Evolutionary conservation across 1,140 invertebrate species (phyloP).

Genomic region (Epicauta chinensis): DNA sequence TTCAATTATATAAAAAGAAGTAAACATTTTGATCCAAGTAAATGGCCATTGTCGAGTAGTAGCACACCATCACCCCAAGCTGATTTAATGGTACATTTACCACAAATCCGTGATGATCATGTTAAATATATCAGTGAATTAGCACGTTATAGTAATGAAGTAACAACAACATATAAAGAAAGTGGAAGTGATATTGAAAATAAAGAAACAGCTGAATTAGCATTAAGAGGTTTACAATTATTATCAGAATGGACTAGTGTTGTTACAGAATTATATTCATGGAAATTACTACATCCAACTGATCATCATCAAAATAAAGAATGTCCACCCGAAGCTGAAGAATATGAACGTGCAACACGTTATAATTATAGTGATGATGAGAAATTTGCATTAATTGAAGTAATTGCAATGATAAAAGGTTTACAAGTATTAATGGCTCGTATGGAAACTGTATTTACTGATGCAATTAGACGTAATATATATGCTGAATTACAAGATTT

Average conservation of each 20-base stretch:
- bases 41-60: slow-evolving; percentile 87
- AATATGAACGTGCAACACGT: slow-evolving; percentile 96
- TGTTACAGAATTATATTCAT: slow-evolving; percentile 95
- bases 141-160: slow-evolving; percentile 91
- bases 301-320: slow-evolving; percentile 95
- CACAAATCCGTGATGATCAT: slow-evolving; percentile 93
- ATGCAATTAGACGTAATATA: slow-evolving; percentile 90
- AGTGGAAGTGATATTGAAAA: slow-evolving; percentile 90
- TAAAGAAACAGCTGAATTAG: slow-evolving; percentile 85
- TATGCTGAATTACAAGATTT: slow-evolving; percentile 98
- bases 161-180: slow-evolving; percentile 90
- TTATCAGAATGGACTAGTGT: slow-evolving; percentile 96
- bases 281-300: slow-evolving; percentile 97
- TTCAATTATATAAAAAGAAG: slow-evolving; percentile 97
- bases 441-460: slow-evolving; percentile 97
- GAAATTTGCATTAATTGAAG: slow-evolving; percentile 97
- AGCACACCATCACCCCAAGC: slow-evolving; percentile 83
- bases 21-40: slow-evolving; percentile 86
- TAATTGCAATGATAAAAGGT: slow-evolving; percentile 99
- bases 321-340: slow-evolving; percentile 96
- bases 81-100: slow-evolving; percentile 92
- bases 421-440: slow-evolving; percentile 94
- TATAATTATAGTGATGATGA: slow-evolving; percentile 98
- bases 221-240: slow-evolving; percentile 85
- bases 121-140: slow-evolving; percentile 97